Evolutionary conservation across 1,140 invertebrate genomes (phyloP), one percentile per base, ranked within the genome.

Genomic region (Leptopilina clavipes): DNA sequence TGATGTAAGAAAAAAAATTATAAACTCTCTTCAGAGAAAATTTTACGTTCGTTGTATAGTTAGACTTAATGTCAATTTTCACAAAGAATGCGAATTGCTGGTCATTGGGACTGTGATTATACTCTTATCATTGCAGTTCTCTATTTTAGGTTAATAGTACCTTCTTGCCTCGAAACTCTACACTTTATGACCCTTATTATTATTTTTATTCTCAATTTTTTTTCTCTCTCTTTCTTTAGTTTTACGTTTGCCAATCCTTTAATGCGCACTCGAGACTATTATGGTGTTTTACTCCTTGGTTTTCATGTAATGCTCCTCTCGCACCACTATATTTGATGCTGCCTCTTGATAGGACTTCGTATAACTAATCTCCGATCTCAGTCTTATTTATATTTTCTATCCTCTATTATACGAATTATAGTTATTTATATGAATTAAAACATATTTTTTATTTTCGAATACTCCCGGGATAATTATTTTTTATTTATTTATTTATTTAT

Each of bases 151-250:
- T 52, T 52, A 52, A 52, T 52, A 52, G 48, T 52, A 6, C 48
- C n/a, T 52, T 17, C 48, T 52, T 52, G 17, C 48, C 48, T 52
- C 48, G 48, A 52, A 52, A 52, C 48, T n/a, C 48, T n/a, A n/a
- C 48, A 52, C 48, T 52, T 52, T 52, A 52, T 52, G 48, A 52
- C 48, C n/a, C 48, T 52, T 52, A 52, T 52, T 52, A 52, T 52
- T 31, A 31, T 31, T 31, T 31, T 31, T 31, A 31, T 31, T 31
- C 5, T 31, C 25, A 31, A 2, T 31, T 31, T 5, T 31, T 31
- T 5, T 31, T 31, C 25, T 31, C n/a, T 31, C 25, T 31, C 25
- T 52, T 17, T 52, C 17, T 52, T 52, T 52, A 17, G 37, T 52
- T 52, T 52, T 52, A 52, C n/a, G 3, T 52, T 31, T 52, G 48